Percentiles rank a stretch among this genome's conserved stretches.
phyloP scores from a whole-genome alignment of 92 coral and sea anemone genomes.

The Palythoa grandiflora region DNA sequence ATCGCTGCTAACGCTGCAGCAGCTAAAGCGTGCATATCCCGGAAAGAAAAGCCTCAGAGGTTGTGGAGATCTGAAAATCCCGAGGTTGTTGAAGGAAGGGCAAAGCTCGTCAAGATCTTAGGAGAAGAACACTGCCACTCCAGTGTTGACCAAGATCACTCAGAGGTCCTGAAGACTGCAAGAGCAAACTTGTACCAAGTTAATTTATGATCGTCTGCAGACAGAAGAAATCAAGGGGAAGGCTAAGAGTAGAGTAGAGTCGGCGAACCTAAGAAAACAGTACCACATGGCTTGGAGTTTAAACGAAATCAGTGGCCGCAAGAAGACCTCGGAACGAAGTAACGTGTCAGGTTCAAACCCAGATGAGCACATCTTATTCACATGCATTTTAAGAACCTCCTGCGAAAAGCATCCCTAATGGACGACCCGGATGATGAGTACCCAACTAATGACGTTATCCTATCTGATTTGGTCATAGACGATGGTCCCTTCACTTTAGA shows the following conservation, averaged over 20 bases:
- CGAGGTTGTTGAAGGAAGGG: slow-evolving; percentile 12
- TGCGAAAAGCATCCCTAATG: too few species aligned
- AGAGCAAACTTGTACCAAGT: slow-evolving; percentile 36
- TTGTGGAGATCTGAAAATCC: slow-evolving; percentile 1
- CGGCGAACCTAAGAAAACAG: too few species aligned
- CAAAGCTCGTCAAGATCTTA: slow-evolving; percentile 11
- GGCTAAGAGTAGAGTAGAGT: neutral
- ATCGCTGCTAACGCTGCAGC: slow-evolving; percentile 36
- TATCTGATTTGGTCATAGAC: too few species aligned
- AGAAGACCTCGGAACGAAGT: too few species aligned
- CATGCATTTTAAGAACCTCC: too few species aligned
- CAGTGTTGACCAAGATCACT: neutral
- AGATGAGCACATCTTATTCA: too few species aligned
- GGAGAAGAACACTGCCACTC: neutral
- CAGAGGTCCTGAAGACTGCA: neutral
- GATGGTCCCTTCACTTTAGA: too few species aligned
- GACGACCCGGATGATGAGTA: too few species aligned
- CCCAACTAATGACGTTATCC: too few species aligned
- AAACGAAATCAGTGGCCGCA: too few species aligned
- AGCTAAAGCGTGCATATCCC: slow-evolving; percentile 43
- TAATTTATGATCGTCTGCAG: slow-evolving; percentile 27
- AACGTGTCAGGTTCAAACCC: too few species aligned
- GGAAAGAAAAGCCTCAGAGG: slow-evolving; percentile 22
- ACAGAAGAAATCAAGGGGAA: slow-evolving; percentile 39
- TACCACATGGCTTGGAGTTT: too few species aligned